phyloP scores from a whole-genome alignment of 2,888 invertebrate species.

The Troglohyphantes excavatus region DNA sequence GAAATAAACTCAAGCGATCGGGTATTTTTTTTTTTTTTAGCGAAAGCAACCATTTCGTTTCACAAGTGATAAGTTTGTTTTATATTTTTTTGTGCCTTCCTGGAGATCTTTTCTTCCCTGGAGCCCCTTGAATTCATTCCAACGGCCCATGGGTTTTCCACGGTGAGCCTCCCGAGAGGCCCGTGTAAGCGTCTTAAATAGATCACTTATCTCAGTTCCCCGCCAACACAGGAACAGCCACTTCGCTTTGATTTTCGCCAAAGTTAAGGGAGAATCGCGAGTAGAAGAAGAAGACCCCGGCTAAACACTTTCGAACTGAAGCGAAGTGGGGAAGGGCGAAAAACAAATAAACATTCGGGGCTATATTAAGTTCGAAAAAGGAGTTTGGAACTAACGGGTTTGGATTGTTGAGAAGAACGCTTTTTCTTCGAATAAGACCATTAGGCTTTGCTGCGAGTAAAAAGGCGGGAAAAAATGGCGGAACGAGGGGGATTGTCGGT shows the following conservation, averaged over 20 bases:
- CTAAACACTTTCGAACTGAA: constrained; percentile 53
- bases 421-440: constrained; percentile 44
- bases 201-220: constrained; percentile 61
- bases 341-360: constrained; percentile 31
- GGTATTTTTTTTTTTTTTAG: constrained; percentile 53
- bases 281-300: constrained; percentile 4
- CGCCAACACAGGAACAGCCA: constrained; percentile 40
- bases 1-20: constrained; percentile 55
- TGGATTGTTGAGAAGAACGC: constrained; percentile 33
- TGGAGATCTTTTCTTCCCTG: constrained; percentile 25
- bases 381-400: constrained; percentile 6
- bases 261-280: constrained; percentile 28
- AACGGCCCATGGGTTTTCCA: not conserved
- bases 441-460: constrained; percentile 22
- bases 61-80: constrained; percentile 55
- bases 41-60: constrained; percentile 41
- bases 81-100: constrained; percentile 42
- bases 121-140: constrained; percentile 61
- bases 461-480: constrained; percentile 2
- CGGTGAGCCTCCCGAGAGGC: not conserved
- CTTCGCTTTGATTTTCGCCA: constrained; percentile 51
- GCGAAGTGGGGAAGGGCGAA: not conserved
- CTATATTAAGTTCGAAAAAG: constrained; percentile 37
- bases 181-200: constrained; percentile 51
- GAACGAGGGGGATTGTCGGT: constrained; percentile 28